Conservation (phyloP, 2,797 vertebrate species). For the Vipera latastei region DNA sequence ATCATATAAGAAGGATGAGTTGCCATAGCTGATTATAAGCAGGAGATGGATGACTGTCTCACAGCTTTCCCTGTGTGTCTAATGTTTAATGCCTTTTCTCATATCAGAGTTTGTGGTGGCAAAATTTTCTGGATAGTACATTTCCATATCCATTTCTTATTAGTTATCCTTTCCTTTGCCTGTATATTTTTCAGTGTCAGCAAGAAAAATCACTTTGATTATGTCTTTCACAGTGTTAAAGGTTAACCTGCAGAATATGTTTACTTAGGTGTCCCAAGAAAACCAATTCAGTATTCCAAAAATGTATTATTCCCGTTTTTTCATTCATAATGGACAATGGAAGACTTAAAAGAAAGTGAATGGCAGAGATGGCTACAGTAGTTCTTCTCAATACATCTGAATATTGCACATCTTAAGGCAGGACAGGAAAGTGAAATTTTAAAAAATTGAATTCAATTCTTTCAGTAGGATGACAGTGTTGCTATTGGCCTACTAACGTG, state of each 20-base stretch:
- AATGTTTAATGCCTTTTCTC: background rate
- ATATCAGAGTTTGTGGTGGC: background rate
- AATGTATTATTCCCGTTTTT: constrained; percentile 43
- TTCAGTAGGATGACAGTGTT: background rate
- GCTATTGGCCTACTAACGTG: background rate
- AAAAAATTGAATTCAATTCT: background rate
- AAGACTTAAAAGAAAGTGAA: background rate
- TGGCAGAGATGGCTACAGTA: background rate
- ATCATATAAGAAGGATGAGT: background rate
- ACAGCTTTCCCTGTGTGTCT: background rate
- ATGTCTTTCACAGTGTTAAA: background rate
- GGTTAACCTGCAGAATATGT: background rate
- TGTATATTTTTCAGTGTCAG: background rate
- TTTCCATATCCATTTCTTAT: background rate
- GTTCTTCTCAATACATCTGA: background rate
- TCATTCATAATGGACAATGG: background rate
- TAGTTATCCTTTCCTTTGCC: background rate
- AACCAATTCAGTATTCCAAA: background rate
- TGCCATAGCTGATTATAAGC: background rate
- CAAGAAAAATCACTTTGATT: background rate
- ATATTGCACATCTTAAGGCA: background rate
- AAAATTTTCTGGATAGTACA: background rate
- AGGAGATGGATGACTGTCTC: background rate
- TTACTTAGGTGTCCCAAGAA: constrained; percentile 1
- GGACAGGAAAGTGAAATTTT: background rate